phyloP scores from a whole-genome alignment of 2,888 invertebrate genomes.

The Monoplex corrugatus region DNA sequence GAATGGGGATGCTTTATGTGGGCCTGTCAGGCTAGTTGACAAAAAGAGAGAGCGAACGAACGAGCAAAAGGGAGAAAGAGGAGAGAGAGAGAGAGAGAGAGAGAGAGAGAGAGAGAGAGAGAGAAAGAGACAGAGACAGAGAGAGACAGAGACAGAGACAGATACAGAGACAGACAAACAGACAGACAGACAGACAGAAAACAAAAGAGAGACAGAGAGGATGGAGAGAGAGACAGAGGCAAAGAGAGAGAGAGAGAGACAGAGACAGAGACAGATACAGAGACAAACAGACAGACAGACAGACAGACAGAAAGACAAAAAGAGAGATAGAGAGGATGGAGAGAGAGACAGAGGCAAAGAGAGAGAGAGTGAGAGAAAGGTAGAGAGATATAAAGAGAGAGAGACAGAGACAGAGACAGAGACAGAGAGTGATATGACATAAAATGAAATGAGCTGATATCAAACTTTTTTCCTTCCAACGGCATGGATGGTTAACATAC shows the following conservation, averaged over 20 bases:
- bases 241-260: too few relatives aligned
- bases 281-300: too few relatives aligned
- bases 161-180: too few relatives aligned
- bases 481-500: too few relatives aligned
- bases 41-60: background rate
- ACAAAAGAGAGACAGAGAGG: too few relatives aligned
- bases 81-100: background rate
- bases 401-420: background rate
- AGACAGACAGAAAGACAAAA: background rate
- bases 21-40: too few relatives aligned
- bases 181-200: too few relatives aligned
- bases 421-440: background rate
- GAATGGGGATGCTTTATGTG: too few relatives aligned
- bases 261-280: too few relatives aligned
- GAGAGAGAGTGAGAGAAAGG: background rate
- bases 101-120: background rate
- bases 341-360: background rate
- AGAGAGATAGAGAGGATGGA: background rate
- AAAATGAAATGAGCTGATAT: background rate
- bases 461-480: too few relatives aligned
- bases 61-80: background rate
- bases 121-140: background rate
- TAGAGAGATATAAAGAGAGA: background rate
- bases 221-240: too few relatives aligned
- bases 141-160: too few relatives aligned